phyloP scores from a whole-genome alignment of 1,140 invertebrate species.

The Drosophila santomea region DNA sequence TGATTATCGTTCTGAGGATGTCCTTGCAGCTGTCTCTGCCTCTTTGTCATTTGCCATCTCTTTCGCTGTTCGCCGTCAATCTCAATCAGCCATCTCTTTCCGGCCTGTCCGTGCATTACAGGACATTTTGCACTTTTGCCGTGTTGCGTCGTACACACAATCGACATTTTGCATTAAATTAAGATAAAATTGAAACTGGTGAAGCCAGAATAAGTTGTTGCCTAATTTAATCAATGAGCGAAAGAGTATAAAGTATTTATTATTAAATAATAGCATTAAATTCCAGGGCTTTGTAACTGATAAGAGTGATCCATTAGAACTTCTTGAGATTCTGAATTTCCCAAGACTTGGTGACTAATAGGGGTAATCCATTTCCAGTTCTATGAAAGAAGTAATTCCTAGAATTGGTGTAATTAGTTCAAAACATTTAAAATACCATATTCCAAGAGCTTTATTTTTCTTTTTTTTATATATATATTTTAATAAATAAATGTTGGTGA shows the following conservation, averaged over 20 bases:
- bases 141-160: neutral
- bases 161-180: neutral
- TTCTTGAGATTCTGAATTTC: too few relatives aligned
- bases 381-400: neutral
- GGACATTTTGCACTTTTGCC: conserved; percentile 11
- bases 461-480: too few relatives aligned
- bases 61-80: conserved; percentile 12
- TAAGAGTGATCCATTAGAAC: too few relatives aligned
- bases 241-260: too few relatives aligned
- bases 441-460: neutral
- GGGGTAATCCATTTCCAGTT: too few relatives aligned
- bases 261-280: too few relatives aligned
- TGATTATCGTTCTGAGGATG: conserved; percentile 56
- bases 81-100: neutral
- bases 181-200: neutral
- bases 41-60: conserved; percentile 13
- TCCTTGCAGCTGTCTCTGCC: conserved; percentile 20
- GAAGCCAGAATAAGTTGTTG: neutral
- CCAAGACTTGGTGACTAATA: too few relatives aligned
- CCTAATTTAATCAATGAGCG: too few relatives aligned
- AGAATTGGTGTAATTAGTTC: neutral
- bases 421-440: neutral
- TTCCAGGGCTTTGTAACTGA: too few relatives aligned
- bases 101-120: neutral
- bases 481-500: neutral